A percentile compares a stretch with the other conserved stretches of the same genome.
phyloP scores from a whole-genome alignment of 2,797 vertebrate genomes.

The Takifugu ocellatus region DNA sequence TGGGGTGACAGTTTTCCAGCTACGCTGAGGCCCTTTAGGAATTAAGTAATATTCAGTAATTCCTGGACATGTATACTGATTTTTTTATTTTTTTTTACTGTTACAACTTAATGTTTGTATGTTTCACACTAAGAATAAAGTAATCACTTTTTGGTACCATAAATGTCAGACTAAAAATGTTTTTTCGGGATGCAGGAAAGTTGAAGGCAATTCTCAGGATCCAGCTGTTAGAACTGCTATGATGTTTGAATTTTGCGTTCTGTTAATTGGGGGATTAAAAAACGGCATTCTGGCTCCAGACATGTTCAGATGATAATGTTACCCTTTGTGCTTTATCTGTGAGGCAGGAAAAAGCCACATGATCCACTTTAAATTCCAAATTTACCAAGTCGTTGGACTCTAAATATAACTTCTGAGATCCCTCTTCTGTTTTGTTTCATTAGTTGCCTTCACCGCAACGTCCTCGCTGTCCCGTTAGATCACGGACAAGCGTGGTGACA shows the following conservation, averaged over 20 bases:
- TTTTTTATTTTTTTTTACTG: conserved; percentile 56
- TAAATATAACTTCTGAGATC: too few species aligned
- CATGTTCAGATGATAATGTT: too few species aligned
- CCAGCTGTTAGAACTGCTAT: too few species aligned
- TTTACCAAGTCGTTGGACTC: too few species aligned
- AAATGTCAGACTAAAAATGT: conserved; percentile 73
- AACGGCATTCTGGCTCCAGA: background rate
- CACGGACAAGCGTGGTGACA: background rate
- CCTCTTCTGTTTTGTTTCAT: too few species aligned
- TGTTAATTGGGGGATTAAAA: too few species aligned
- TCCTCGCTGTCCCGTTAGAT: too few species aligned
- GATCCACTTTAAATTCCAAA: too few species aligned
- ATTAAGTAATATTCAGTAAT: conserved; percentile 58
- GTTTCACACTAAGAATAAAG: conserved; percentile 79
- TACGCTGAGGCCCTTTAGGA: conserved; percentile 48
- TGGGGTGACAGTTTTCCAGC: conserved; percentile 32
- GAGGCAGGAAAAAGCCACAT: too few species aligned
- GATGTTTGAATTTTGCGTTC: too few species aligned
- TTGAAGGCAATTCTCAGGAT: conserved; percentile 10
- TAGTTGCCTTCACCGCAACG: too few species aligned
- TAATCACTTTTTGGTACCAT: conserved; percentile 75
- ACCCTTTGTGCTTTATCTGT: too few species aligned
- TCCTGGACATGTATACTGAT: conserved; percentile 70
- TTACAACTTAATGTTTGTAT: conserved; percentile 77
- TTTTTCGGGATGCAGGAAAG: conserved; percentile 28